Evolutionary conservation across 2,797 vertebrate species (phyloP).

Genomic region (Morus bassanus): DNA sequence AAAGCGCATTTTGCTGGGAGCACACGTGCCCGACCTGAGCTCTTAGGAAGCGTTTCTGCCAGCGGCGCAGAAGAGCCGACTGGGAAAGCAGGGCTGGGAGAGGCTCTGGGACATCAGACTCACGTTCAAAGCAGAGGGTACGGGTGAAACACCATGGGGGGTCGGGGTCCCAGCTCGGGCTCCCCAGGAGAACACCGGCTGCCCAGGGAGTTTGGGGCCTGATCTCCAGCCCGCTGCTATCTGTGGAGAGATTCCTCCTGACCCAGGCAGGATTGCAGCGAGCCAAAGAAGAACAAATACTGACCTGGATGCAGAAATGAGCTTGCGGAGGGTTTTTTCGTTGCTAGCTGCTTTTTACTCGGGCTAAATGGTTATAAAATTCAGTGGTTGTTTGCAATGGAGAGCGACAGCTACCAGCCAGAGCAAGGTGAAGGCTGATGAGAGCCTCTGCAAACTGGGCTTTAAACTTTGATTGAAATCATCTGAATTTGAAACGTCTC

Average conservation of each 20-base stretch:
- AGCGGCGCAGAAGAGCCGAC: background rate
- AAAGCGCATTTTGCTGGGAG: background rate
- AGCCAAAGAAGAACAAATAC: background rate
- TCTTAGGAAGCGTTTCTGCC: background rate
- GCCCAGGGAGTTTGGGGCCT: background rate
- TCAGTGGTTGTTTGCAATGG: background rate
- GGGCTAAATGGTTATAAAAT: background rate
- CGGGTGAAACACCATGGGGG: rapidly evolving
- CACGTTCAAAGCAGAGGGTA: background rate
- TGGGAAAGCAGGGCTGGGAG: background rate
- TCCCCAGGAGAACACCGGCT: background rate
- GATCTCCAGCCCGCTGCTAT: background rate
- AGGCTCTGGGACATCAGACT: background rate
- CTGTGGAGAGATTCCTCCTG: background rate
- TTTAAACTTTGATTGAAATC: background rate
- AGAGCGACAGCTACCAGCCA: background rate
- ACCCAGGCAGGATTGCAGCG: background rate
- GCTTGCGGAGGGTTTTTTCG: background rate
- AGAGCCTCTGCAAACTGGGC: background rate
- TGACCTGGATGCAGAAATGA: background rate
- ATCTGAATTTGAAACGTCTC: background rate
- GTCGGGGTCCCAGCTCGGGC: background rate
- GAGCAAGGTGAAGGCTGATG: background rate
- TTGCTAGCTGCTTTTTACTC: background rate
- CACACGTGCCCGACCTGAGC: rapidly evolving